A percentile compares a stretch with the other conserved stretches of the same genome.
Evolutionary conservation across 2,113 vertebrate genomes (phyloP).

Genomic region (Microtus richardsoni): DNA sequence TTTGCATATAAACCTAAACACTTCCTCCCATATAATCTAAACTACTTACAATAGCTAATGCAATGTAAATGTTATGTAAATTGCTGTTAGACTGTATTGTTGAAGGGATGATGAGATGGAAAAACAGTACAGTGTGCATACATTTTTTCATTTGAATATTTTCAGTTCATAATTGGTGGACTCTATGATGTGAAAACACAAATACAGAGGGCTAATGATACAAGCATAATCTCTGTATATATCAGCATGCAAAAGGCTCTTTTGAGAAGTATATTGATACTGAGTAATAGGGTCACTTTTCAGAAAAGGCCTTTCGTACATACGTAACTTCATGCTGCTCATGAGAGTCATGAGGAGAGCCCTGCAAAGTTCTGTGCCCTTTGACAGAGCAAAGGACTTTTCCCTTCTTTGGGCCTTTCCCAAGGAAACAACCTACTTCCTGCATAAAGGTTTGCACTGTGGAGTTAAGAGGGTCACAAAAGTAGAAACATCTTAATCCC

Average conservation of each 20-base stretch:
- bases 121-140: background rate
- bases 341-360: background rate
- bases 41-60: background rate
- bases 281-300: background rate
- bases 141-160: background rate
- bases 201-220: background rate
- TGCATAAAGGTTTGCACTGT: background rate
- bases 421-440: background rate
- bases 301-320: constrained; percentile 29
- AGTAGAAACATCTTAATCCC: background rate
- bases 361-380: background rate
- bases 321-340: background rate
- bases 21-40: background rate
- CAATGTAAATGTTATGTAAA: background rate
- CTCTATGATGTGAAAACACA: background rate
- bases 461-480: background rate
- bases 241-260: background rate
- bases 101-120: background rate
- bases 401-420: background rate
- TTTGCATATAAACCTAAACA: background rate
- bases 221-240: background rate
- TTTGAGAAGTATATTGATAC: constrained; percentile 27
- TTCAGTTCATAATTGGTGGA: background rate
- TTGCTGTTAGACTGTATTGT: background rate
- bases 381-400: background rate